Conservation (phyloP, 92 coral and sea anemone genomes). For the Heteractis magnifica region DNA sequence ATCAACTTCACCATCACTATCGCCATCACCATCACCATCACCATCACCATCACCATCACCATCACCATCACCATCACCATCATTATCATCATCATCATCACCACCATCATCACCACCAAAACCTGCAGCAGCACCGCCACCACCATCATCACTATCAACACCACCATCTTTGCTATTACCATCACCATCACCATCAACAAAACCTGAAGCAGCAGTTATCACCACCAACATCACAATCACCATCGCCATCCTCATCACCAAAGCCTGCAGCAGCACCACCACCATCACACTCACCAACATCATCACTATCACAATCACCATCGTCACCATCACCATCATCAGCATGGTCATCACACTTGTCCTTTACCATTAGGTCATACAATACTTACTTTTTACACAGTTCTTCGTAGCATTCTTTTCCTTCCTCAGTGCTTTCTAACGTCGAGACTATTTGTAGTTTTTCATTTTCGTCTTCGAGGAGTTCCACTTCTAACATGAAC, state of each 20-base stretch:
- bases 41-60: background rate
- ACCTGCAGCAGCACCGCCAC: background rate
- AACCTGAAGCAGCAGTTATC: background rate
- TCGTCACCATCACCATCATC: background rate
- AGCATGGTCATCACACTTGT: no score
- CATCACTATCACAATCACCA: background rate
- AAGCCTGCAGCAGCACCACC: no score
- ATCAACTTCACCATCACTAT: background rate
- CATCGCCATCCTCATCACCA: background rate
- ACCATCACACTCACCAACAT: background rate
- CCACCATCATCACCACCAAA: background rate
- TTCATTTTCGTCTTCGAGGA: constrained; percentile 88
- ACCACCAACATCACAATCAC: background rate
- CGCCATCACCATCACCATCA: background rate
- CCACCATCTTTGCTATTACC: background rate
- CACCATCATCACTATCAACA: background rate
- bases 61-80: background rate
- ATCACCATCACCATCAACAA: background rate
- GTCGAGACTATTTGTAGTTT: constrained; percentile 94
- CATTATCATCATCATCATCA: background rate
- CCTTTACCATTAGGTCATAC: background rate
- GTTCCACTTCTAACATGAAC: constrained; percentile 94
- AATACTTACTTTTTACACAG: constrained; percentile 89
- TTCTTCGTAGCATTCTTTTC: constrained; percentile 81
- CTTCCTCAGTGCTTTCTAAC: constrained; percentile 88